phyloP scores from a whole-genome alignment of 2,113 vertebrate species.

The Australoheros scitulus region DNA sequence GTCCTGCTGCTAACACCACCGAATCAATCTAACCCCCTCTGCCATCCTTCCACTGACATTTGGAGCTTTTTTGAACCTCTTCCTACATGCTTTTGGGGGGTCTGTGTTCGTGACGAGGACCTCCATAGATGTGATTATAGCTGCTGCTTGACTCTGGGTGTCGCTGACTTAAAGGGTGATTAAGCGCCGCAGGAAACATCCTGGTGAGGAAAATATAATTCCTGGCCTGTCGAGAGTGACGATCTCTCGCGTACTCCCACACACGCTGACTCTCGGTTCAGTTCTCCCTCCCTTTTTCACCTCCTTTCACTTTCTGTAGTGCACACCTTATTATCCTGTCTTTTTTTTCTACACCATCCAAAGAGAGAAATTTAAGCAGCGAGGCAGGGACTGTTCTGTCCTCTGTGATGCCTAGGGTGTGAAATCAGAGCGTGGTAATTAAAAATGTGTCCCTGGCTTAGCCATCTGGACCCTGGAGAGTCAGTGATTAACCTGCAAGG shows the following conservation, averaged over 20 bases:
- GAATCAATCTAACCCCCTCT: slow-evolving; percentile 55
- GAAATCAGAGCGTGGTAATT: slow-evolving; percentile 74
- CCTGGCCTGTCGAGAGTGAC: slow-evolving; percentile 57
- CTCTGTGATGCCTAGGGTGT: slow-evolving; percentile 58
- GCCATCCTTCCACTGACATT: slow-evolving; percentile 55
- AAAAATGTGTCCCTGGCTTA: slow-evolving; percentile 64
- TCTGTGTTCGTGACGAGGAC: slow-evolving; percentile 40
- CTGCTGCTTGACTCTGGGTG: slow-evolving; percentile 47
- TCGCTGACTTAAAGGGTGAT: slow-evolving; percentile 59
- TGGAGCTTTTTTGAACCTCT: slow-evolving; percentile 38
- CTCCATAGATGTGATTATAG: slow-evolving; percentile 57
- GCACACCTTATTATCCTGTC: slow-evolving; percentile 35
- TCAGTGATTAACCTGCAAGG: slow-evolving; percentile 57
- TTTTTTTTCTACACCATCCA: neutral
- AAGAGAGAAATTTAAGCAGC: slow-evolving; percentile 30
- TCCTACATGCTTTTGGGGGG: slow-evolving; percentile 29
- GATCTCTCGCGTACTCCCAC: slow-evolving; percentile 39
- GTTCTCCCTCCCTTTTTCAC: slow-evolving; percentile 2
- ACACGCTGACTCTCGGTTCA: neutral
- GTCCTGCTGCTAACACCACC: slow-evolving; percentile 53
- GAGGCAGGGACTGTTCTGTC: slow-evolving; percentile 54
- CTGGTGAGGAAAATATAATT: slow-evolving; percentile 63
- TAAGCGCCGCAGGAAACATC: slow-evolving; percentile 58
- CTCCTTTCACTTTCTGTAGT: slow-evolving; percentile 6
- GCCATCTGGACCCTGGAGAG: slow-evolving; percentile 68